Evolutionary conservation across 2,888 invertebrate genomes (phyloP).

Genomic region (Oeneis ivallda): DNA sequence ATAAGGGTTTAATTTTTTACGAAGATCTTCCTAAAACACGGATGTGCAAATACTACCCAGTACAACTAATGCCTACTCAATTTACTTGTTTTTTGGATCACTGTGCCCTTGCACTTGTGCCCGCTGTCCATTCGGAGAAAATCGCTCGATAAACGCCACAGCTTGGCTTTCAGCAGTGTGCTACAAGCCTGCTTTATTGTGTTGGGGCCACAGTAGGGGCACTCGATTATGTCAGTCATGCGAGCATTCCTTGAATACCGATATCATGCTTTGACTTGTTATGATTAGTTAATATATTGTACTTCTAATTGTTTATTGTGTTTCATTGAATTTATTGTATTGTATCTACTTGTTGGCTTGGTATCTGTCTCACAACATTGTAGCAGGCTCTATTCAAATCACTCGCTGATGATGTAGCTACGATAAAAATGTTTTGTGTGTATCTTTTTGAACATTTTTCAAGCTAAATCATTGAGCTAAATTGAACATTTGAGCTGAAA

Average conservation of each 20-base stretch:
- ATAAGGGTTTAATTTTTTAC: too few relatives aligned
- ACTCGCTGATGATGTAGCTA: not conserved
- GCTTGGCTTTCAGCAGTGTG: constrained; percentile 14
- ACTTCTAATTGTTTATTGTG: constrained; percentile 36
- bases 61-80: too few relatives aligned
- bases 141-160: not conserved
- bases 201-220: constrained; percentile 28
- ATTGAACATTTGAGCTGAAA: too few relatives aligned
- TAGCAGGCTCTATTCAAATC: constrained; percentile 4
- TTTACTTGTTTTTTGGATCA: too few relatives aligned
- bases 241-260: constrained; percentile 41
- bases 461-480: too few relatives aligned
- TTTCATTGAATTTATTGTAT: constrained; percentile 27
- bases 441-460: too few relatives aligned
- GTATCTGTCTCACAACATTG: constrained; percentile 7
- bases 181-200: constrained; percentile 26
- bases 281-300: constrained; percentile 35
- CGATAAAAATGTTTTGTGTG: too few relatives aligned
- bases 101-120: too few relatives aligned
- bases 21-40: too few relatives aligned
- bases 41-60: too few relatives aligned
- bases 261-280: constrained; percentile 36
- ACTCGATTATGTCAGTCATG: constrained; percentile 43
- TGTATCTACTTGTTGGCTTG: not conserved
- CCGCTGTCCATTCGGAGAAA: not conserved